Conservation (phyloP, 2,797 vertebrate species). For the Molossus molossus region DNA sequence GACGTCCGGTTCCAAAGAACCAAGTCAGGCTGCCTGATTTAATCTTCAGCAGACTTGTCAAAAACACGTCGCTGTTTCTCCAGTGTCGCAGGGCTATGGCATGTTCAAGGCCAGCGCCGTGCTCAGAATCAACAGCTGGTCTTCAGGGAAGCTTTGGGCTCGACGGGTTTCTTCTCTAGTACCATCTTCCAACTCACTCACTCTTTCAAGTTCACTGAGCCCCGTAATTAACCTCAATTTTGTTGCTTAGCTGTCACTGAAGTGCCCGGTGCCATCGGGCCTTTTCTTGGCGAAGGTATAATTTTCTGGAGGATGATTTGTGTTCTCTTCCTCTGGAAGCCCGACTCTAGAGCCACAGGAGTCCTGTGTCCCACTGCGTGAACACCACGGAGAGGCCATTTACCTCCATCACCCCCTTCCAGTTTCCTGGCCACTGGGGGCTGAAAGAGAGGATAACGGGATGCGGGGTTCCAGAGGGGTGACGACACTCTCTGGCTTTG, state of each 20-base stretch:
- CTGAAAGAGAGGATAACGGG: neutral
- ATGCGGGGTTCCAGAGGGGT: neutral
- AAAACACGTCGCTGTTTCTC: neutral
- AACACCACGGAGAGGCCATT: neutral
- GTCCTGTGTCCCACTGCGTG: neutral
- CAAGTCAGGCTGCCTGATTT: neutral
- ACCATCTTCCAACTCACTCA: neutral
- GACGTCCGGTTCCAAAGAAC: neutral
- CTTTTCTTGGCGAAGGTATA: neutral
- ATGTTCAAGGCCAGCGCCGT: neutral
- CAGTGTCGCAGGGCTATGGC: neutral
- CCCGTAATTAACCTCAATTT: neutral
- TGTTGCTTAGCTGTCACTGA: neutral
- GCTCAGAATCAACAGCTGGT: neutral
- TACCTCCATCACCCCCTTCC: neutral
- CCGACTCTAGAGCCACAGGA: neutral
- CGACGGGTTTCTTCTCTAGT: neutral
- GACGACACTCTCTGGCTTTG: neutral
- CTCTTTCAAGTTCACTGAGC: neutral
- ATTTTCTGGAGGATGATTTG: constrained; percentile 30
- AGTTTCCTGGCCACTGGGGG: neutral
- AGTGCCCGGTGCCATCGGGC: neutral
- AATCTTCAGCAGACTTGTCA: neutral
- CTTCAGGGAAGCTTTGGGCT: neutral
- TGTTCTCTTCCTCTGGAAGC: neutral